Evolutionary conservation across 2,888 invertebrate genomes (phyloP).

Genomic region (Nasonovia ribisnigri): DNA sequence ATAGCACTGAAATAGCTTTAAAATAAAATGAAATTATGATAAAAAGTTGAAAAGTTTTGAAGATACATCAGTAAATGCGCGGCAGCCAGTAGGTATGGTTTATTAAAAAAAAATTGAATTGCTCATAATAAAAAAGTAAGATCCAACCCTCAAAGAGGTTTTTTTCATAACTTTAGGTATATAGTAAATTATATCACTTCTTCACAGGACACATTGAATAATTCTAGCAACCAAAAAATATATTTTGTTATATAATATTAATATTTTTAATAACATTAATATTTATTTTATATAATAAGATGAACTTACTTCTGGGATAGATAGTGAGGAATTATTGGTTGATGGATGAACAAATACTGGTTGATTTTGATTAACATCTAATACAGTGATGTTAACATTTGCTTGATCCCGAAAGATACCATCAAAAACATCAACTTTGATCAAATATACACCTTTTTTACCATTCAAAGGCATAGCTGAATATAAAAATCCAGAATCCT

Average conservation of each 20-base stretch:
- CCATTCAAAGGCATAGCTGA: slow-evolving; percentile 81
- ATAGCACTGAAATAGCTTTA: too few relatives aligned
- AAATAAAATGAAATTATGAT: too few relatives aligned
- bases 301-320: slow-evolving; percentile 82
- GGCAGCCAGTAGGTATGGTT: too few relatives aligned
- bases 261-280: too few relatives aligned
- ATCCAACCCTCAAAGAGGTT: too few relatives aligned
- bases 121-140: too few relatives aligned
- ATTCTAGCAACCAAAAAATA: neutral
- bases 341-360: slow-evolving; percentile 86
- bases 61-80: too few relatives aligned
- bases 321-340: slow-evolving; percentile 80
- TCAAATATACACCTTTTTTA: slow-evolving; percentile 73
- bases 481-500: slow-evolving; percentile 84
- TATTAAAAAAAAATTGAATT: too few relatives aligned
- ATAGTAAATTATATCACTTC: too few relatives aligned
- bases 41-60: too few relatives aligned
- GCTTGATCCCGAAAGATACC: slow-evolving; percentile 79
- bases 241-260: neutral
- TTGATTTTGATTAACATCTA: slow-evolving; percentile 85
- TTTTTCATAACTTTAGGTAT: too few relatives aligned
- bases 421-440: slow-evolving; percentile 82
- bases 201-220: neutral
- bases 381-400: slow-evolving; percentile 81
- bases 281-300: neutral